Evolutionary conservation across 2,888 invertebrate species (phyloP).

Genomic region (Sarcophaga rosellei): DNA sequence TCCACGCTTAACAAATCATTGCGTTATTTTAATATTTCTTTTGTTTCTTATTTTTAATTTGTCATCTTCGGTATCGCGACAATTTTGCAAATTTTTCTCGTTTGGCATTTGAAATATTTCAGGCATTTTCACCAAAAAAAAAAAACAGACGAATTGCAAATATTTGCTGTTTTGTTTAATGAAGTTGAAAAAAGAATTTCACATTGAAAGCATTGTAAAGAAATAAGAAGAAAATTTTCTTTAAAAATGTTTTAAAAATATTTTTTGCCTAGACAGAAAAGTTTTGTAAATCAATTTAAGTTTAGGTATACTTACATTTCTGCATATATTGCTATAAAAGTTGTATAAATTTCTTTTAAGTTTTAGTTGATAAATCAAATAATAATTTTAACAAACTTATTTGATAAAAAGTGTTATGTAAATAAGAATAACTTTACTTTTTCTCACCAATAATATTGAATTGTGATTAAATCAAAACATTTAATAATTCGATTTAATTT

Average conservation of each 20-base stretch:
- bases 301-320: too few species aligned
- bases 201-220: conserved; percentile 3
- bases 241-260: neutral
- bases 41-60: neutral
- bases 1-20: too few species aligned
- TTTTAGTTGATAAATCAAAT: too few species aligned
- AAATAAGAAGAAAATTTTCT: neutral
- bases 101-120: conserved; percentile 62
- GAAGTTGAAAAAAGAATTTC: conserved; percentile 43
- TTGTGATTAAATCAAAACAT: too few species aligned
- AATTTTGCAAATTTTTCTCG: conserved; percentile 26
- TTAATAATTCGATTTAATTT: too few species aligned
- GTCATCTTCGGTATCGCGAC: neutral
- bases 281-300: too few species aligned
- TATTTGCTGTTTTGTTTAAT: conserved; percentile 17
- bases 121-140: conserved; percentile 36
- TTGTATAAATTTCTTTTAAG: too few species aligned
- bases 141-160: conserved; percentile 2
- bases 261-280: neutral
- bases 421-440: too few species aligned
- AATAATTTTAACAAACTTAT: too few species aligned
- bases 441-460: too few species aligned
- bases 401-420: too few species aligned
- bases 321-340: too few species aligned
- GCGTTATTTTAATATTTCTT: neutral